Percentiles rank a stretch among this genome's conserved stretches.
These are phyloP conservation scores for Monomorium pharaonis DNA, from an alignment of 1,140 invertebrate genomes.

Conservation along the genomic window DNA sequence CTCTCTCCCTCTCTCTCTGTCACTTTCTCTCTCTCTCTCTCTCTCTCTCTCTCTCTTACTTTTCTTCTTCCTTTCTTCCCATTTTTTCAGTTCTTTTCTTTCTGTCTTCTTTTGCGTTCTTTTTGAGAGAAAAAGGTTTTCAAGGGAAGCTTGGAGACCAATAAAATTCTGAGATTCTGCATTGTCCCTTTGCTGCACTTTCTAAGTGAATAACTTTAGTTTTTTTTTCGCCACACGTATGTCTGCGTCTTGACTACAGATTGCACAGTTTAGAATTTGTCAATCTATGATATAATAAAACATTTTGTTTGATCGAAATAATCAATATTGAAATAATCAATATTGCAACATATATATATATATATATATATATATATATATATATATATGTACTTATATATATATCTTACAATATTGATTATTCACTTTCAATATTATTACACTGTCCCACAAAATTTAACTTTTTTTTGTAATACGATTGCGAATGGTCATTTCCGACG, in stretches of 20 bases:
- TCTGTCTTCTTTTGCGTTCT: background rate
- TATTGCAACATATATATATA: too few species aligned
- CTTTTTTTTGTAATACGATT: too few species aligned
- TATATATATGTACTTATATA: too few species aligned
- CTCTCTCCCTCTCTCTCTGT: background rate
- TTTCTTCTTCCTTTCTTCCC: background rate
- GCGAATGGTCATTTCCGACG: too few species aligned
- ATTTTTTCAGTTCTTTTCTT: background rate
- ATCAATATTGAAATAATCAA: too few species aligned
- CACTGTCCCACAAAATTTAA: too few species aligned
- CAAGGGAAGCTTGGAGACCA: conserved; percentile 48
- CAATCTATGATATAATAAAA: background rate
- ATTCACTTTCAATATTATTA: too few species aligned
- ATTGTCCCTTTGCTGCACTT: conserved; percentile 30
- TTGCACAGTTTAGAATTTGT: conserved; percentile 3
- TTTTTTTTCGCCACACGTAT: background rate
- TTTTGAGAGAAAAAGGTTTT: background rate
- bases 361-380: too few species aligned
- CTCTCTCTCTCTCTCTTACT: background rate
- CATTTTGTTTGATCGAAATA: background rate
- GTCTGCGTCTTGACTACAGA: background rate
- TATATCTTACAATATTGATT: too few species aligned
- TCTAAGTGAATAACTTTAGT: background rate
- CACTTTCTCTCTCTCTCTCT: background rate
- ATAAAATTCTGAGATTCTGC: conserved; percentile 61